phyloP scores from a whole-genome alignment of 1,140 invertebrate genomes.

The Drosophila suzukii region DNA sequence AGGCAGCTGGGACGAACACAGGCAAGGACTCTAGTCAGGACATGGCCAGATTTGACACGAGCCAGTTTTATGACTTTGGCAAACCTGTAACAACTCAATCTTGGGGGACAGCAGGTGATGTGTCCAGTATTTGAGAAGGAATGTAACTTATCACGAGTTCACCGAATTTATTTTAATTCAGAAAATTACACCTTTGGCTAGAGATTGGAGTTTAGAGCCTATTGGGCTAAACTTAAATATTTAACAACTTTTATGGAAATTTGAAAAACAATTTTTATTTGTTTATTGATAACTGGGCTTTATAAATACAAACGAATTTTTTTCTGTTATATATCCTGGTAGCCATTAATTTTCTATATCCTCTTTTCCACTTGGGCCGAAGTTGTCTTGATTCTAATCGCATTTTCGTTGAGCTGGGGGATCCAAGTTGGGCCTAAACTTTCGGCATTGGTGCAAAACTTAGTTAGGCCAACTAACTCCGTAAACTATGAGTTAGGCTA shows the following conservation, averaged over 20 bases:
- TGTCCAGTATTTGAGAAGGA: not conserved
- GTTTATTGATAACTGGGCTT: not conserved
- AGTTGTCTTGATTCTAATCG: constrained; percentile 48
- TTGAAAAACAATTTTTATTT: too few species aligned
- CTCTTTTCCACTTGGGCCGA: not conserved
- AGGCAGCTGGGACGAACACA: constrained; percentile 7
- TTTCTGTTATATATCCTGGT: not conserved
- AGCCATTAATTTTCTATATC: constrained; percentile 18
- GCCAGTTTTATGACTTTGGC: constrained; percentile 14
- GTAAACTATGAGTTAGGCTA: constrained; percentile 41
- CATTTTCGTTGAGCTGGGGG: constrained; percentile 32
- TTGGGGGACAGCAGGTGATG: not conserved
- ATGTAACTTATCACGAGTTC: not conserved
- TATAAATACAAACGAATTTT: too few species aligned
- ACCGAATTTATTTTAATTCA: not conserved
- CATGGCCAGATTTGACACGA: not conserved
- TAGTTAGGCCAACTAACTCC: constrained; percentile 66
- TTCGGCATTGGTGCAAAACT: constrained; percentile 46
- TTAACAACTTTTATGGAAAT: not conserved
- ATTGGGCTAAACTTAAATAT: not conserved
- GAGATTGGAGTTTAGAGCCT: not conserved
- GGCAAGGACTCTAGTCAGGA: constrained; percentile 7
- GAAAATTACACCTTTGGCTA: not conserved
- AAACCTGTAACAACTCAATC: constrained; percentile 16
- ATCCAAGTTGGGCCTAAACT: constrained; percentile 41